phyloP scores from a whole-genome alignment of 2,888 invertebrate species.

The Gerosis bhagava region DNA sequence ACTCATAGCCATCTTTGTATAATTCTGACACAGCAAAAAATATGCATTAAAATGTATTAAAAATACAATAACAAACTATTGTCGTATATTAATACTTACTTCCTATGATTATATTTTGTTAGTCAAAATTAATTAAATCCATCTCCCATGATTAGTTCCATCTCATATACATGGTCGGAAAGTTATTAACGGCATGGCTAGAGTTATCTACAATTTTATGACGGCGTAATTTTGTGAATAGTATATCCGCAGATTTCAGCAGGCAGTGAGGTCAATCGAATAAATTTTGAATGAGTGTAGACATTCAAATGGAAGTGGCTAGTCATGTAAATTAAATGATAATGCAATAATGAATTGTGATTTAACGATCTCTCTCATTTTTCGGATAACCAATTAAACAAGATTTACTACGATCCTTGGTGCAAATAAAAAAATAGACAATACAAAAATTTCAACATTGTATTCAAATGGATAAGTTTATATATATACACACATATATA shows the following conservation, averaged over 20 bases:
- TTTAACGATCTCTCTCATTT: no score
- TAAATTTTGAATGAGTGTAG: conserved; percentile 12
- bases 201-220: conserved; percentile 57
- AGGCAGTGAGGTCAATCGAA: conserved; percentile 62
- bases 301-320: conserved; percentile 21
- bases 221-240: conserved; percentile 44
- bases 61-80: no score
- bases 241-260: conserved; percentile 52
- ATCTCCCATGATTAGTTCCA: conserved; percentile 73
- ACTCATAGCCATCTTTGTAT: no score
- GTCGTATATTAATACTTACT: conserved; percentile 14
- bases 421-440: no score
- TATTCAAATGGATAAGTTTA: no score
- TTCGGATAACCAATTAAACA: no score
- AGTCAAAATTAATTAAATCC: conserved; percentile 59
- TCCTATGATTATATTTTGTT: conserved; percentile 52
- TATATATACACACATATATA: no score
- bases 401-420: no score
- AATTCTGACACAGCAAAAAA: no score
- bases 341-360: conserved; percentile 5
- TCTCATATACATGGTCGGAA: conserved; percentile 63
- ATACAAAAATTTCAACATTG: no score
- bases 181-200: conserved; percentile 71
- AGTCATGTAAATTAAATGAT: conserved; percentile 3
- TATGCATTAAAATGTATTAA: no score